Percentiles rank a stretch among this genome's conserved stretches.
Conservation (phyloP, 2,113 vertebrate genomes). For the Prunella fulvescens region DNA sequence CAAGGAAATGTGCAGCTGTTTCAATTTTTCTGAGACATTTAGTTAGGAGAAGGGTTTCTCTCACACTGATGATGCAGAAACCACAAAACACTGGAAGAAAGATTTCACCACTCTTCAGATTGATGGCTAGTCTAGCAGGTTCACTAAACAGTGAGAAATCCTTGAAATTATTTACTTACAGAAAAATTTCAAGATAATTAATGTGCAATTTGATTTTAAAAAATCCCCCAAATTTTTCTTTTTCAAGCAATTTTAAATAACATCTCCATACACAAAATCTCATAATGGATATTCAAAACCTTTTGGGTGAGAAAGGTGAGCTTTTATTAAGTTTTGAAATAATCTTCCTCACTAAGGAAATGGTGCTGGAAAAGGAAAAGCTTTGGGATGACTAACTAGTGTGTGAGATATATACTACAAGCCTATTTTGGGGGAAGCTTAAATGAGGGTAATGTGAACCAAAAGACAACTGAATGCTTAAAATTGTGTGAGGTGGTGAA, state of each 20-base stretch:
- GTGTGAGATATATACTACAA: rapidly evolving
- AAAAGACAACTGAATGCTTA: background rate
- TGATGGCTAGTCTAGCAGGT: background rate
- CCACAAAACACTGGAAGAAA: background rate
- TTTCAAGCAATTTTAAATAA: background rate
- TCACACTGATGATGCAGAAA: background rate
- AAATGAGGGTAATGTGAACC: background rate
- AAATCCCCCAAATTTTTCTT: background rate
- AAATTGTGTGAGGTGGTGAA: background rate
- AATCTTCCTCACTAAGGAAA: background rate
- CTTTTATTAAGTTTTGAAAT: background rate
- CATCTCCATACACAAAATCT: background rate
- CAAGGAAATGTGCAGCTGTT: background rate
- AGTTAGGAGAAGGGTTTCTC: background rate
- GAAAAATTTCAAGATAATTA: background rate
- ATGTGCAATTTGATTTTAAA: background rate
- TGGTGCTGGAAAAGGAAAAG: background rate
- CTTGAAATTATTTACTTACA: background rate
- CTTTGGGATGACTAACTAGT: background rate
- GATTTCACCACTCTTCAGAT: background rate
- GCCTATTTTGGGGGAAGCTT: background rate
- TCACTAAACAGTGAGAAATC: background rate
- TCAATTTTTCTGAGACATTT: background rate
- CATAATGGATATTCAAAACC: background rate
- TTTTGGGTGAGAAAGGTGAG: rapidly evolving